phyloP scores from a whole-genome alignment of 2,113 vertebrate species.

The Mastomys coucha region DNA sequence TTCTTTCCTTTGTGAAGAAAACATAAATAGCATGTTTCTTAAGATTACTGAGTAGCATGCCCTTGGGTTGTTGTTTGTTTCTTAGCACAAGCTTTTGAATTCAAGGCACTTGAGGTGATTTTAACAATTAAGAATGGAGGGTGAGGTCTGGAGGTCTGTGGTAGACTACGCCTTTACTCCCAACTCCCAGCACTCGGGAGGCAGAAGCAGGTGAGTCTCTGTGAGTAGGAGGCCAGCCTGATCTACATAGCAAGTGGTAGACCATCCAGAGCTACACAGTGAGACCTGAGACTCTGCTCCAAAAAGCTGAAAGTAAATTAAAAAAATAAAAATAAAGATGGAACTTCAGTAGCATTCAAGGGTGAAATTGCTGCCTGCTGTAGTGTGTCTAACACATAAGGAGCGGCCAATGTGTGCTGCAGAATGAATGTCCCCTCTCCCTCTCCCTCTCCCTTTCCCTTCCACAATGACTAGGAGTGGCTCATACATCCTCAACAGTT shows the following conservation, averaged over 20 bases:
- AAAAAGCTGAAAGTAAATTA: not conserved
- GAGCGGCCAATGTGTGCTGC: not conserved
- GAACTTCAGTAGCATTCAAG: not conserved
- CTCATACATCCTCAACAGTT: not conserved
- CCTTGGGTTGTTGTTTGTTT: not conserved
- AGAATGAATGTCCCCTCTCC: not conserved
- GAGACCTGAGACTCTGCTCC: not conserved
- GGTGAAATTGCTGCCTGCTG: not conserved
- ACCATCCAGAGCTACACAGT: not conserved
- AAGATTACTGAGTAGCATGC: not conserved
- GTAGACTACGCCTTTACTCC: rapidly evolving
- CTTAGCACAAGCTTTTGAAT: not conserved
- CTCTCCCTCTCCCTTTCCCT: not conserved
- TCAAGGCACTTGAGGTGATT: not conserved
- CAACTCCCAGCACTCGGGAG: not conserved
- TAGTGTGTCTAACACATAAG: not conserved
- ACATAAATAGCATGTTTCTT: not conserved
- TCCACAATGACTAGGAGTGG: too few relatives aligned
- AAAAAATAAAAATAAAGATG: too few relatives aligned
- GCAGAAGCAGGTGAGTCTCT: not conserved
- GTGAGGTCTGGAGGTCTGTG: not conserved
- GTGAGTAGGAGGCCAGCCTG: not conserved
- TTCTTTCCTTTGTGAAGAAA: not conserved
- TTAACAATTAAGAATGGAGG: not conserved
- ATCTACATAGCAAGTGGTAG: not conserved